Evolutionary conservation across 2,888 invertebrate species (phyloP).

Genomic region (Ecliptopera silaceata): DNA sequence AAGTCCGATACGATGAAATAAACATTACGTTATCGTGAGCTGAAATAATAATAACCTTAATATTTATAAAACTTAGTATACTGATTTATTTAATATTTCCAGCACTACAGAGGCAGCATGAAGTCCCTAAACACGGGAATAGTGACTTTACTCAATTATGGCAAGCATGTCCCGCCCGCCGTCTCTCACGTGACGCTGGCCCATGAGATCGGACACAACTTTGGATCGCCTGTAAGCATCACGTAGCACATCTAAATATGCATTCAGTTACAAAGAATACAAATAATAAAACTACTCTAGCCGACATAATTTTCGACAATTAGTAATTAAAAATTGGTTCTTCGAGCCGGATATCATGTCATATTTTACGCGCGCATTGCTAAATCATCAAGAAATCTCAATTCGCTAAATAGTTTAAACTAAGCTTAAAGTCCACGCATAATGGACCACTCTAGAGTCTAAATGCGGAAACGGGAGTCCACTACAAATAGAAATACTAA

Average conservation of each 20-base stretch:
- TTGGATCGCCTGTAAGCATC: slow-evolving; percentile 93
- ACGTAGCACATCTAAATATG: no score
- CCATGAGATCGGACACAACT: slow-evolving; percentile 99
- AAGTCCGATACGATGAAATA: neutral
- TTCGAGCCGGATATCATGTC: neutral
- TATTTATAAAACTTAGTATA: neutral
- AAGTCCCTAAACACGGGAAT: slow-evolving; percentile 99
- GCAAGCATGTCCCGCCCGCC: slow-evolving; percentile 98
- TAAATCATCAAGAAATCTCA: no score
- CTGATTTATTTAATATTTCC: slow-evolving; percentile 57
- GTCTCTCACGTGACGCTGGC: slow-evolving; percentile 99
- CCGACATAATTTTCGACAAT: neutral
- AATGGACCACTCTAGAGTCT: no score
- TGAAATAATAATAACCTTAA: neutral
- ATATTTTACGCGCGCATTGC: no score
- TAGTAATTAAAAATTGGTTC: neutral
- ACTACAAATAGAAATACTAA: no score
- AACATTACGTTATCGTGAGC: neutral
- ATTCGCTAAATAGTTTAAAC: no score
- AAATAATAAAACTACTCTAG: no score
- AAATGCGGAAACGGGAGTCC: no score
- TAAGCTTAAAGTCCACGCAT: no score
- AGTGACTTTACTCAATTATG: slow-evolving; percentile 98
- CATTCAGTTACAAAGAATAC: no score
- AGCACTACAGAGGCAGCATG: slow-evolving; percentile 96